phyloP scores from a whole-genome alignment of 2,113 vertebrate genomes.

The Rutilus rutilus region DNA sequence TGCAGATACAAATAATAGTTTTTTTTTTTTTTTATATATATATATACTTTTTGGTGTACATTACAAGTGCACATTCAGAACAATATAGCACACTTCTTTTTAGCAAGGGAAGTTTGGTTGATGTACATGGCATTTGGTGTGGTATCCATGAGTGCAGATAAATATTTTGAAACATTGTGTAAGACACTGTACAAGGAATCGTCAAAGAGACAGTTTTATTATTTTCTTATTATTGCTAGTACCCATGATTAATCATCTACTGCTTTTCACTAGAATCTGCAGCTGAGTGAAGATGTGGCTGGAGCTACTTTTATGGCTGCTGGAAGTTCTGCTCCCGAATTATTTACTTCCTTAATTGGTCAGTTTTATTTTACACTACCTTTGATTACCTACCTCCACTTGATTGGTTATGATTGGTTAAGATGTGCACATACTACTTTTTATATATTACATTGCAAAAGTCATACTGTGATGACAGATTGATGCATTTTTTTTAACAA shows the following conservation, averaged over 20 bases:
- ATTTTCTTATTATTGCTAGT: neutral
- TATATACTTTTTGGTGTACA: too few relatives aligned
- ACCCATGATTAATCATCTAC: constrained; percentile 10
- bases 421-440: neutral
- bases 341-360: constrained; percentile 82
- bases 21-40: too few relatives aligned
- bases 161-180: neutral
- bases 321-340: constrained; percentile 80
- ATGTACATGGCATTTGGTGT: neutral
- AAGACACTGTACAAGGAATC: neutral
- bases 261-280: constrained; percentile 72
- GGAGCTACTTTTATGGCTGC: constrained; percentile 82
- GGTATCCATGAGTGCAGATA: neutral
- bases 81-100: neutral
- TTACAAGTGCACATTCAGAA: too few relatives aligned
- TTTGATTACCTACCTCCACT: neutral
- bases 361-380: constrained; percentile 38
- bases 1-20: too few relatives aligned
- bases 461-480: neutral
- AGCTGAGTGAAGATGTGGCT: constrained; percentile 80
- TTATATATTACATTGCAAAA: neutral
- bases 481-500: neutral
- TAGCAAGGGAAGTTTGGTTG: neutral
- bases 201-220: neutral
- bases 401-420: constrained; percentile 14